Conservation (phyloP, 2,113 vertebrate genomes). For the Glareola pratincola region DNA sequence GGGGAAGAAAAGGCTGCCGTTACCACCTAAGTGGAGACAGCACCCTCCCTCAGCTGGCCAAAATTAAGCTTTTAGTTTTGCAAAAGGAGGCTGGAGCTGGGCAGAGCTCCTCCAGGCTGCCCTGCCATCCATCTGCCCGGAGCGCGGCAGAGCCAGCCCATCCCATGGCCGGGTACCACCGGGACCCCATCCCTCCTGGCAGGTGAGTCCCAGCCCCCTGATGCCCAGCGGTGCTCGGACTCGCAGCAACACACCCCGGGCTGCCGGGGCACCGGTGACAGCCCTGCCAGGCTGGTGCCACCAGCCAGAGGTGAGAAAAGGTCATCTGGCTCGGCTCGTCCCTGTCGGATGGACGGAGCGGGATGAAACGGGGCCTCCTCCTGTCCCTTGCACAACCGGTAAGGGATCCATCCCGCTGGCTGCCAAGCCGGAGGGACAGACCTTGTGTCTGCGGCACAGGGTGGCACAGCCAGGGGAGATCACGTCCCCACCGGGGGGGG, state of each 20-base stretch:
- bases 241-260: accelerated
- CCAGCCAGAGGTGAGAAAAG: not conserved
- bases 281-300: not conserved
- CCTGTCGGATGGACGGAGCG: not conserved
- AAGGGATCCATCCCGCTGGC: slow-evolving; percentile 6
- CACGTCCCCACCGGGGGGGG: not conserved
- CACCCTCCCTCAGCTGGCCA: not conserved
- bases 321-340: not conserved
- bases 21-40: not conserved
- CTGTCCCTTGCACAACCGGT: not conserved
- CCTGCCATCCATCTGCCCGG: not conserved
- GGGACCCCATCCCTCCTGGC: not conserved
- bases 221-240: accelerated
- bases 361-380: not conserved
- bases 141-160: not conserved
- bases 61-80: not conserved
- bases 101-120: not conserved
- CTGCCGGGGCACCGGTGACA: not conserved
- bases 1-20: not conserved
- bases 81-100: not conserved
- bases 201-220: not conserved
- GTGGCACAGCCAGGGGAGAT: not conserved
- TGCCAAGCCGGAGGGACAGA: not conserved
- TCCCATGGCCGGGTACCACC: not conserved
- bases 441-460: not conserved